Base-by-base conservation (phyloP, 2,888 invertebrate genomes). In the Dastarcus helophoroides region DNA sequence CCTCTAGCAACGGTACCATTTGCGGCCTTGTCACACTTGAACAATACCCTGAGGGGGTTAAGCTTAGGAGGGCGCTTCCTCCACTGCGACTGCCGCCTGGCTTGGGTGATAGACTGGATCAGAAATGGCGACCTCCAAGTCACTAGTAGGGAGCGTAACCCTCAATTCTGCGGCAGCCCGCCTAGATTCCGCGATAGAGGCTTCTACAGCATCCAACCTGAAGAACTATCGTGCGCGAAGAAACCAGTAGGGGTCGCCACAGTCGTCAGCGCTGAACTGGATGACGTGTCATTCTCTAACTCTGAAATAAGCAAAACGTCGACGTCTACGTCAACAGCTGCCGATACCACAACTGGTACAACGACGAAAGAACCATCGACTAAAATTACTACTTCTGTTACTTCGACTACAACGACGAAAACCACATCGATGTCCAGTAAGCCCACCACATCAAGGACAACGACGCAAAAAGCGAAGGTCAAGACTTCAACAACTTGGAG, bases 71-170 rank as follows among this genome's bases (percentile, higher is more conserved):
- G 91, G 3, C 69, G 88, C 38, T 88, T 86, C 55, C 65, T 91
- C 15, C 80, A 81, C 44, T 91, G 91, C 53, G 90, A 91, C 54
- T 91, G 91, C 57, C 76, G 79, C 34, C 60, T 91, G 26, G 71
- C 78, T 5, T 91, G 91, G 91, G 80, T 90, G 35, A 78, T 84
- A 36, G 79, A 89, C 53, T 91, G 90, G 91, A 88, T 90, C 44
- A 71, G 79, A 30, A 79, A 78, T 40, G 79, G 79, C 8, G 89
- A 90, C 55, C 67, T 91, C 22, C 90, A 91, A 69, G 89, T 91
- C 11, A 90, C 90, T 7, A 89, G 89, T 40, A 71, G 90, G 23
- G 91, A 91, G 60, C 69, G 88, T 46, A 88, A 85, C 59, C 90
- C 90, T 4, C 90, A 91, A 58, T 91, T 90, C 60, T 91, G 90